phyloP scores from a whole-genome alignment of 1,140 invertebrate species.

The Drosophila yakuba region DNA sequence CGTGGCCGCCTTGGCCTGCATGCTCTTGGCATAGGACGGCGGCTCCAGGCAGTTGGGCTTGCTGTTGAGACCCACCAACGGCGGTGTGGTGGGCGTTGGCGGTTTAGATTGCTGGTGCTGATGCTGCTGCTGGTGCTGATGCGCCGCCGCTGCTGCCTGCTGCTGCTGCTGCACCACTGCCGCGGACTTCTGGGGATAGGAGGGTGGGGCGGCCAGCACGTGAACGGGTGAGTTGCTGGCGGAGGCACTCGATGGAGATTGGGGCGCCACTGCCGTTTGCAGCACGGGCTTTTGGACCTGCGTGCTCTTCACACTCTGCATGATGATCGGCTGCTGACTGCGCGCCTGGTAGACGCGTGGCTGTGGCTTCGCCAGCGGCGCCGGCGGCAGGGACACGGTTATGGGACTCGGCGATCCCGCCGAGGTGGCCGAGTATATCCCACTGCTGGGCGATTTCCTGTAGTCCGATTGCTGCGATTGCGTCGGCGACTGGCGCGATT shows the following conservation, averaged over 20 bases:
- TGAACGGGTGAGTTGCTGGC: conserved; percentile 86
- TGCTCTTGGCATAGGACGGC: conserved; percentile 95
- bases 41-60: conserved; percentile 93
- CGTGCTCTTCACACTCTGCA: conserved; percentile 97
- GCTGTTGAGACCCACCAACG: conserved; percentile 68
- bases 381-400: conserved; percentile 87
- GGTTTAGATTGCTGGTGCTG: conserved; percentile 86
- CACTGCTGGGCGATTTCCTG: conserved; percentile 88
- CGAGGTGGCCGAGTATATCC: conserved; percentile 92
- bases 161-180: conserved; percentile 87
- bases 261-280: conserved; percentile 96
- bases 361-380: conserved; percentile 88
- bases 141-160: conserved; percentile 76
- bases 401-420: conserved; percentile 91
- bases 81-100: conserved; percentile 86
- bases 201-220: conserved; percentile 89
- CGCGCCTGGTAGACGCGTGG: conserved; percentile 91
- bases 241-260: conserved; percentile 87
- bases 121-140: conserved; percentile 86
- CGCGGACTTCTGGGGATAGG: conserved; percentile 87
- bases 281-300: conserved; percentile 97
- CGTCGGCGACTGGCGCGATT: conserved; percentile 93
- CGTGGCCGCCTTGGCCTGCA: conserved; percentile 91
- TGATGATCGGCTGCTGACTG: conserved; percentile 95
- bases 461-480: conserved; percentile 90